Percentiles rank a stretch among this genome's conserved stretches.
Evolutionary conservation across 2,888 invertebrate species (phyloP).

Genomic region (Eupithecia dodoneata): DNA sequence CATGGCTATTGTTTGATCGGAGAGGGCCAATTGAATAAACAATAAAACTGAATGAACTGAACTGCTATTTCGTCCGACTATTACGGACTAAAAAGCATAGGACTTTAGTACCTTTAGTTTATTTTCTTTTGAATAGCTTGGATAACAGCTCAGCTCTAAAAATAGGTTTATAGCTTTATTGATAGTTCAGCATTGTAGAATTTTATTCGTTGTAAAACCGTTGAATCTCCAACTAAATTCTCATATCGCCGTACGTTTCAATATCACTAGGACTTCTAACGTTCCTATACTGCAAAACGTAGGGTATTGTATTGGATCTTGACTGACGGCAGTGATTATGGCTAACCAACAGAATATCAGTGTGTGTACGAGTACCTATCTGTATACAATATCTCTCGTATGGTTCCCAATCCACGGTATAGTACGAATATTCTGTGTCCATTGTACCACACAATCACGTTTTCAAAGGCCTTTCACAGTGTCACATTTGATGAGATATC

Average conservation of each 20-base stretch:
- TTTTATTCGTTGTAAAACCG: not conserved
- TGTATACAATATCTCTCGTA: not conserved
- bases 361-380: too few relatives aligned
- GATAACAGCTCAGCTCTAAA: not conserved
- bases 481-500: constrained; percentile 35
- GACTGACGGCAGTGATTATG: not conserved
- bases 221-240: not conserved
- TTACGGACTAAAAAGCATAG: not conserved
- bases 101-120: not conserved
- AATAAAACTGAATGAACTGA: constrained; percentile 1
- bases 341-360: not conserved
- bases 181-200: not conserved
- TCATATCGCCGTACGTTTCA: not conserved
- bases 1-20: constrained; percentile 19
- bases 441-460: constrained; percentile 14
- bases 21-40: constrained; percentile 16
- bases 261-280: not conserved
- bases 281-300: not conserved
- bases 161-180: not conserved
- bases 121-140: constrained; percentile 4
- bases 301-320: not conserved
- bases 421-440: constrained; percentile 12
- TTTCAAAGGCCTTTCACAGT: constrained; percentile 34
- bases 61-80: not conserved
- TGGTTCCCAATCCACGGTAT: not conserved